Conservation (phyloP, 2,888 invertebrate species). For the Dryobota labecula region DNA sequence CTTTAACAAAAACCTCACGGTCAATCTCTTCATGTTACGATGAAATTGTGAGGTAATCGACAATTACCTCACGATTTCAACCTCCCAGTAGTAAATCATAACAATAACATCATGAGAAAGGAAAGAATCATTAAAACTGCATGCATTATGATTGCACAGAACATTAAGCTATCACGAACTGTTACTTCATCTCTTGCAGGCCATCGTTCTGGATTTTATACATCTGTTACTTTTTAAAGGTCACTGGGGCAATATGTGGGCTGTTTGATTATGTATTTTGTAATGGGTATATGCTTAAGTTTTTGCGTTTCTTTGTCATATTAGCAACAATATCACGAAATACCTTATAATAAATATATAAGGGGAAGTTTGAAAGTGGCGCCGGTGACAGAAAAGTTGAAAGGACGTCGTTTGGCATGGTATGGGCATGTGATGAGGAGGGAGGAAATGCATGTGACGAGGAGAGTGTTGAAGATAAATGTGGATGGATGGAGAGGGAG, state of each 20-base stretch:
- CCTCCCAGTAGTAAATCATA: conserved; percentile 21
- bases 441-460: too few species aligned
- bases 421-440: too few species aligned
- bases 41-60: too few species aligned
- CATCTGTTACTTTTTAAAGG: conserved; percentile 40
- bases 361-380: too few species aligned
- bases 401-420: too few species aligned
- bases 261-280: background rate
- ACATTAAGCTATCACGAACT: conserved; percentile 54
- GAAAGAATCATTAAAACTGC: conserved; percentile 45
- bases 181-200: conserved; percentile 43
- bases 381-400: too few species aligned
- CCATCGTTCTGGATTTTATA: conserved; percentile 21
- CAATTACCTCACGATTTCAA: conserved; percentile 25
- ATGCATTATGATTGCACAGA: conserved; percentile 39
- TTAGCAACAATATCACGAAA: too few species aligned
- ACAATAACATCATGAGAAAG: conserved; percentile 44
- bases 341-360: too few species aligned
- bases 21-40: conserved; percentile 11
- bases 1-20: background rate
- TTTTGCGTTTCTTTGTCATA: too few species aligned
- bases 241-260: conserved; percentile 48
- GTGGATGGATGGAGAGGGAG: too few species aligned
- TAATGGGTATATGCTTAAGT: too few species aligned
- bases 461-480: too few species aligned